Percentiles rank a stretch among this genome's conserved stretches.
These are phyloP conservation scores for Pristionchus arcanus DNA, from an alignment of 2,888 invertebrate genomes.

Conservation along the genomic window DNA sequence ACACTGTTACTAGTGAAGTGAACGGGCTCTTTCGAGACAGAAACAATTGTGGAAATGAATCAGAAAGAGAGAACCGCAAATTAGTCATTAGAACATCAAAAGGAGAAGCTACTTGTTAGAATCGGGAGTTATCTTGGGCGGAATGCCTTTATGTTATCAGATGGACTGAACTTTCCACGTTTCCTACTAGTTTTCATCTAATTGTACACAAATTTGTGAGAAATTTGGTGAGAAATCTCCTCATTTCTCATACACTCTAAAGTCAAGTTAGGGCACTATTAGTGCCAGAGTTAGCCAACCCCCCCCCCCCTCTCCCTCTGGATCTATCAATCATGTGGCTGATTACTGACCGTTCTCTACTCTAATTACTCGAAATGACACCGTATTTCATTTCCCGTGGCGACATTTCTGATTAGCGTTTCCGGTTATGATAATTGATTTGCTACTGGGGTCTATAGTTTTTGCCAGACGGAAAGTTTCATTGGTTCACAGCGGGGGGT, in stretches of 20 bases:
- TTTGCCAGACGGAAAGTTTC: constrained; percentile 22
- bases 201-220: too few species aligned
- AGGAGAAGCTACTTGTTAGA: constrained; percentile 28
- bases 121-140: constrained; percentile 40
- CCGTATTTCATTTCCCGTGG: not conserved
- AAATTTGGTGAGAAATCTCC: too few species aligned
- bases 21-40: not conserved
- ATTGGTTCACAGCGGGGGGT: constrained; percentile 34
- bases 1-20: not conserved
- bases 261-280: too few species aligned
- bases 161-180: not conserved
- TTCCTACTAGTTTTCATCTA: too few species aligned
- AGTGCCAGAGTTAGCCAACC: too few species aligned
- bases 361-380: not conserved
- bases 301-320: not conserved
- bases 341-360: not conserved
- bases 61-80: not conserved
- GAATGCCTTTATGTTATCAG: not conserved
- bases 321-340: not conserved
- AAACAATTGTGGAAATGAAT: constrained; percentile 32
- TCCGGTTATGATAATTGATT: constrained; percentile 18
- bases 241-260: too few species aligned
- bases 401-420: constrained; percentile 34
- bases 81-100: constrained; percentile 30
- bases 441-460: not conserved